These are phyloP conservation scores for Troilus luridus DNA, from an alignment of 2,888 invertebrate genomes.

Conservation along the genomic window DNA sequence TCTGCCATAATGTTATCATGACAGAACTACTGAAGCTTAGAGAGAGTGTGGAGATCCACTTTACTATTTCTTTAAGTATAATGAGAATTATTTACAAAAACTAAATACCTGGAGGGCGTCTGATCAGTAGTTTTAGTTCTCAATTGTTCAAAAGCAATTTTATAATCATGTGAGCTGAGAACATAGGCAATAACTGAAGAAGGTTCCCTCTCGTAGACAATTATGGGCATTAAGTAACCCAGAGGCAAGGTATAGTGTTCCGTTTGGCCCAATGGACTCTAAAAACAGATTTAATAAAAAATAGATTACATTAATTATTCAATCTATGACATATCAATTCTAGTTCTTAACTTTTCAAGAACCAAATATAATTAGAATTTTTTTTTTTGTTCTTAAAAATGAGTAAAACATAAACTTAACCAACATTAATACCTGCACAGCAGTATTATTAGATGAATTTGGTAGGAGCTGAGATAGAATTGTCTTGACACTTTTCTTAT, in stretches of 20 bases:
- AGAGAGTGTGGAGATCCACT: no score
- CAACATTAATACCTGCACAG: slow-evolving; percentile 69
- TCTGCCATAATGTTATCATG: no score
- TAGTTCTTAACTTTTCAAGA: neutral
- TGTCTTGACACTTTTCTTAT: slow-evolving; percentile 78
- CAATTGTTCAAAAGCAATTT: slow-evolving; percentile 66
- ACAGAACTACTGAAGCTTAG: no score
- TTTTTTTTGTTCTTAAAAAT: neutral
- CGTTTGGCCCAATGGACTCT: slow-evolving; percentile 76
- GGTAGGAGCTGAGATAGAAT: slow-evolving; percentile 79
- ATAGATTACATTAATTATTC: neutral
- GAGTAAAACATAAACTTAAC: neutral
- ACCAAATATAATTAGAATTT: neutral
- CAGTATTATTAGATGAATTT: slow-evolving; percentile 70
- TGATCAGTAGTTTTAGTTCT: slow-evolving; percentile 54
- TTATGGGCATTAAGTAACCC: slow-evolving; percentile 75
- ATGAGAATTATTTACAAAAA: neutral
- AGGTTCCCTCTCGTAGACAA: slow-evolving; percentile 84
- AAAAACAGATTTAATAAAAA: slow-evolving; percentile 66
- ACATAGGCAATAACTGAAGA: slow-evolving; percentile 90
- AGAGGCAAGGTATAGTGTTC: slow-evolving; percentile 81
- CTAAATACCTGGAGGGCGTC: slow-evolving; percentile 48
- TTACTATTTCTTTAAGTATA: neutral
- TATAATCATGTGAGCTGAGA: slow-evolving; percentile 81
- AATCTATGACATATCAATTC: neutral